A percentile compares a stretch with the other conserved stretches of the same genome.
These are phyloP conservation scores for Machimus rusticus DNA, from an alignment of 2,888 invertebrate genomes.

Conservation along the genomic window DNA sequence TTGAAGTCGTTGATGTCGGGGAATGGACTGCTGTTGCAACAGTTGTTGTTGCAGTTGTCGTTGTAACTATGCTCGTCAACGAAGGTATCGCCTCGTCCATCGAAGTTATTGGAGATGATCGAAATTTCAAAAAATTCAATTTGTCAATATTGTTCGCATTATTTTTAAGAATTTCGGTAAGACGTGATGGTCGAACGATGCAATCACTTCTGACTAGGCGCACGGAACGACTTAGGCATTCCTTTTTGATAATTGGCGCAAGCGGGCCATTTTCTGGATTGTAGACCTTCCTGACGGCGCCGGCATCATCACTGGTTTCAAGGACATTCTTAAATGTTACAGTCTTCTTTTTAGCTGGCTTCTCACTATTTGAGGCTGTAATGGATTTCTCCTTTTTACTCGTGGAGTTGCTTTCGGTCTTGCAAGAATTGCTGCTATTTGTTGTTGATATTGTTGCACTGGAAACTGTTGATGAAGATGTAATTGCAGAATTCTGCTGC, in stretches of 20 bases:
- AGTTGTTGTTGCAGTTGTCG: constrained; percentile 12
- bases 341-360: constrained; percentile 66
- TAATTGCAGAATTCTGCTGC: background rate
- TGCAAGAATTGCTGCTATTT: background rate
- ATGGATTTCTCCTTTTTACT: background rate
- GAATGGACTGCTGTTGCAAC: constrained; percentile 32
- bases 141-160: constrained; percentile 65
- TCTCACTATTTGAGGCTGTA: background rate
- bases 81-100: constrained; percentile 35
- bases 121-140: constrained; percentile 61
- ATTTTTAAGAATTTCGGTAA: constrained; percentile 70
- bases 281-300: constrained; percentile 67
- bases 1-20: constrained; percentile 3
- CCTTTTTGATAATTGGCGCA: constrained; percentile 71
- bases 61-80: constrained; percentile 6
- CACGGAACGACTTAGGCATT: constrained; percentile 67
- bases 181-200: constrained; percentile 70
- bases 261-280: constrained; percentile 70
- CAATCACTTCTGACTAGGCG: constrained; percentile 68
- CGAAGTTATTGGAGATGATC: constrained; percentile 48
- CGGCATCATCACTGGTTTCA: constrained; percentile 70
- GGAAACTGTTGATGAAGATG: constrained; percentile 29
- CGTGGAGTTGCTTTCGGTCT: background rate
- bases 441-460: constrained; percentile 35
- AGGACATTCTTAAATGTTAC: constrained; percentile 70